Base-by-base conservation (phyloP, 1,140 invertebrate genomes). In the Camponotus floridanus region DNA sequence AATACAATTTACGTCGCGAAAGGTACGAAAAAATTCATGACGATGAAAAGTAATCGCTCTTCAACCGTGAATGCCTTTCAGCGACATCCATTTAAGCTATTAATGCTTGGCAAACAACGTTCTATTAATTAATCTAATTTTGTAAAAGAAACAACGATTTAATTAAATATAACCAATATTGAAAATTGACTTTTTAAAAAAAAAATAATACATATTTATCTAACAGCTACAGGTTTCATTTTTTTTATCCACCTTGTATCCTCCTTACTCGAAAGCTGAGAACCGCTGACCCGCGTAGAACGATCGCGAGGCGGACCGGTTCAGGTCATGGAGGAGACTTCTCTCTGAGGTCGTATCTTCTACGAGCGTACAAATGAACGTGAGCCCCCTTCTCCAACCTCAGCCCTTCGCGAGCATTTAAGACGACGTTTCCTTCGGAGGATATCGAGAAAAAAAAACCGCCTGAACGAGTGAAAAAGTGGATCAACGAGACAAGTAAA, bases 241-340 rank as follows among this genome's bases (percentile, higher is more conserved):
- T 42, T 55, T 80, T 51, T 8, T 33, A 33, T 18, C 7, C 5
- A 3, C 1, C 26, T 51, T 11, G 11, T 9, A 36, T n/a, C 42
- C 42, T 45, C 9, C 9, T 45, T 45, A 42, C 39, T 42, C 5
- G 26, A 83, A 89, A 92, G 92, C 93, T 95, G 94, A 94, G 94
- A 90, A 91, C 86, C 94, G 89, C 93, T 94, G 93, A 89, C 70
- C 62, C 33, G 68, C 79, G 76, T 90, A 90, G 80, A 90, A 87
- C 88, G 61, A 89, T 57, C 91, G 89, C 90, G 89, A 93, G 91
- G 91, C 91, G 93, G 94, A 95, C 93, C 94, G 94, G 94, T 95
- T 94, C 93, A 73, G 93, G 93, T 95, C 93, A 94, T 90, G 92
- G 91, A 94, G 88, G 90, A 93, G 62, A 21, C 64, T 79, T 76